Percentiles rank a stretch among this genome's conserved stretches.
phyloP scores from a whole-genome alignment of 2,888 invertebrate species.

The Folsomia manolachei region DNA sequence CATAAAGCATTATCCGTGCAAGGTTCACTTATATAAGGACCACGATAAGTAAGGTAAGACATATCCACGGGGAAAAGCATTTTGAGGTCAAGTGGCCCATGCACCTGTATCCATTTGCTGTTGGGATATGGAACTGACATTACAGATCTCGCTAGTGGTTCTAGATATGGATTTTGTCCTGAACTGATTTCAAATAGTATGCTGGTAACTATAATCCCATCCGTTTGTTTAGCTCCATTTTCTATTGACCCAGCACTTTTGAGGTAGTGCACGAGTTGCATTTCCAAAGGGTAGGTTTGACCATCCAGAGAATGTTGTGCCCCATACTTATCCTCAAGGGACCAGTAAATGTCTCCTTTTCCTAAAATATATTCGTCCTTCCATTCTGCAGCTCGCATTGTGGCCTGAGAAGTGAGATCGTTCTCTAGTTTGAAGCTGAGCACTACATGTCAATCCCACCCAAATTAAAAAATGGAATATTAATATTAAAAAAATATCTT shows the following conservation, averaged over 20 bases:
- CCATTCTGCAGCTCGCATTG: conserved; percentile 37
- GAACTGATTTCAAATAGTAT: conserved; percentile 36
- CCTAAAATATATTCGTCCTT: conserved; percentile 36
- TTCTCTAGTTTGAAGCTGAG: conserved; percentile 22
- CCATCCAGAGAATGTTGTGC: conserved; percentile 27
- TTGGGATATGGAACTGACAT: conserved; percentile 27
- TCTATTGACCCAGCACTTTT: conserved; percentile 20
- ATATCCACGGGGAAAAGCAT: conserved; percentile 34
- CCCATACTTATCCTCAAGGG: conserved; percentile 22
- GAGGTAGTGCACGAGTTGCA: conserved; percentile 38
- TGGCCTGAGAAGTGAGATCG: conserved; percentile 26
- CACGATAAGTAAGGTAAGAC: conserved; percentile 32
- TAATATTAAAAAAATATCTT: too few relatives aligned
- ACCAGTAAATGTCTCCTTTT: conserved; percentile 28
- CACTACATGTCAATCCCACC: too few relatives aligned
- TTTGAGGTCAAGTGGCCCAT: conserved; percentile 40
- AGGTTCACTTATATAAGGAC: conserved; percentile 28
- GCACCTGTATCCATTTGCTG: conserved; percentile 29
- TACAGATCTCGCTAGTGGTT: conserved; percentile 32
- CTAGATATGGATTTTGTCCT: conserved; percentile 27
- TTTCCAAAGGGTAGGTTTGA: conserved; percentile 28
- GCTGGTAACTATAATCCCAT: conserved; percentile 34
- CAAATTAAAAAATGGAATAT: too few relatives aligned
- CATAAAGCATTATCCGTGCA: conserved; percentile 33
- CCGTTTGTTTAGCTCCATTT: conserved; percentile 14